Evolutionary conservation across 2,888 invertebrate species (phyloP).

Genomic region (Scaptomyza cyrtandrae): DNA sequence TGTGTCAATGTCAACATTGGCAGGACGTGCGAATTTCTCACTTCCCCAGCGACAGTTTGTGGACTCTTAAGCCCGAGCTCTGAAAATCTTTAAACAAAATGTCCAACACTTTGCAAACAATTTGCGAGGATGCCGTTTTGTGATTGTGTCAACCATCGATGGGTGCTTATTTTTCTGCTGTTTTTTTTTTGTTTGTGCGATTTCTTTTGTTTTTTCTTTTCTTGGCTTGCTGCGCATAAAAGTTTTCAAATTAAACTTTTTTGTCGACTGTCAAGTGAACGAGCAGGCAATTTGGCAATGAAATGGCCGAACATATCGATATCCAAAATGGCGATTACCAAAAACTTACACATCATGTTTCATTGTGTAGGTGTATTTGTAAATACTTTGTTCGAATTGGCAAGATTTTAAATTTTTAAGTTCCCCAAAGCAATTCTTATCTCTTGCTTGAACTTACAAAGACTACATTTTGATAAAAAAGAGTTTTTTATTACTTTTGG

Average conservation of each 20-base stretch:
- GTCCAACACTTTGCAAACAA: slow-evolving; percentile 74
- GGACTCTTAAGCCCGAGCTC: slow-evolving; percentile 43
- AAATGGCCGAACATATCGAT: slow-evolving; percentile 19
- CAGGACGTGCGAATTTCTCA: slow-evolving; percentile 61
- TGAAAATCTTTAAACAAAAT: slow-evolving; percentile 69
- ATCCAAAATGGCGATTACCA: slow-evolving; percentile 15
- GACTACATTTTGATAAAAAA: no score
- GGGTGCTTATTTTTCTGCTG: slow-evolving; percentile 16
- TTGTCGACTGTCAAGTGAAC: slow-evolving; percentile 56
- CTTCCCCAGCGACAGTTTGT: slow-evolving; percentile 33
- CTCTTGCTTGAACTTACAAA: no score
- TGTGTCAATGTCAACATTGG: slow-evolving; percentile 77
- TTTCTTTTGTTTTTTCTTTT: neutral
- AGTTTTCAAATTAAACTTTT: slow-evolving; percentile 78
- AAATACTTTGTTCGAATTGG: neutral
- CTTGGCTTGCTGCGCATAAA: slow-evolving; percentile 56
- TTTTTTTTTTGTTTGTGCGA: neutral
- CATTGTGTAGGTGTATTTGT: neutral
- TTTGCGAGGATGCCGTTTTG: slow-evolving; percentile 61
- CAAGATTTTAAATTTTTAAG: neutral
- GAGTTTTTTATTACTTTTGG: no score
- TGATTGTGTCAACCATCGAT: slow-evolving; percentile 58
- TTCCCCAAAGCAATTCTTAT: neutral
- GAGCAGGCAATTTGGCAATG: slow-evolving; percentile 38
- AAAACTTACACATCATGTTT: neutral